Percentiles rank a stretch among this genome's conserved stretches.
phyloP scores from a whole-genome alignment of 2,888 invertebrate species.

The Amorpha juglandis region DNA sequence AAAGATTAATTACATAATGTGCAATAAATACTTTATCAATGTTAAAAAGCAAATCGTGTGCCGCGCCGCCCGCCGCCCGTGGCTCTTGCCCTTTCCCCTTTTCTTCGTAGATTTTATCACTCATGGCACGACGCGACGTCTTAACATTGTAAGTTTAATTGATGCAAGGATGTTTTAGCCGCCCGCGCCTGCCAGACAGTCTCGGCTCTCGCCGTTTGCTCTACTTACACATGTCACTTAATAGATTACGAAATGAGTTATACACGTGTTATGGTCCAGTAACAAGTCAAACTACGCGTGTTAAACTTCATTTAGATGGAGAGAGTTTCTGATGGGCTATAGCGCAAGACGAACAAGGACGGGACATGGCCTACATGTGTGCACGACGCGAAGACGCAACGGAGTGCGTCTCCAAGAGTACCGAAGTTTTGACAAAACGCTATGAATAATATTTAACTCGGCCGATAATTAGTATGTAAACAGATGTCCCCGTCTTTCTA shows the following conservation, averaged over 20 bases:
- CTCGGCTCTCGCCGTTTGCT: slow-evolving; percentile 8
- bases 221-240: slow-evolving; percentile 10
- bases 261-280: neutral
- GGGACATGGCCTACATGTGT: too few relatives aligned
- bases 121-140: neutral
- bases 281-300: too few relatives aligned
- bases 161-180: slow-evolving; percentile 7
- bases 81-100: slow-evolving; percentile 15
- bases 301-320: too few relatives aligned
- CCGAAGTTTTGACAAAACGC: too few relatives aligned
- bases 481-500: too few relatives aligned
- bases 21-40: slow-evolving; percentile 9
- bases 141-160: slow-evolving; percentile 6
- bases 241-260: neutral
- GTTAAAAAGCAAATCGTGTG: slow-evolving; percentile 1
- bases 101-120: slow-evolving; percentile 3
- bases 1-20: neutral
- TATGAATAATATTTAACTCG: too few relatives aligned
- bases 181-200: slow-evolving; percentile 22
- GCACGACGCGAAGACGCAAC: too few relatives aligned
- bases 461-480: too few relatives aligned
- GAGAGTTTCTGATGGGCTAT: too few relatives aligned
- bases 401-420: too few relatives aligned
- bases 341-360: too few relatives aligned
- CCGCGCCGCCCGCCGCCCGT: neutral